phyloP scores from a whole-genome alignment of 2,113 vertebrate species.

The Epinephelus cyanopodus region DNA sequence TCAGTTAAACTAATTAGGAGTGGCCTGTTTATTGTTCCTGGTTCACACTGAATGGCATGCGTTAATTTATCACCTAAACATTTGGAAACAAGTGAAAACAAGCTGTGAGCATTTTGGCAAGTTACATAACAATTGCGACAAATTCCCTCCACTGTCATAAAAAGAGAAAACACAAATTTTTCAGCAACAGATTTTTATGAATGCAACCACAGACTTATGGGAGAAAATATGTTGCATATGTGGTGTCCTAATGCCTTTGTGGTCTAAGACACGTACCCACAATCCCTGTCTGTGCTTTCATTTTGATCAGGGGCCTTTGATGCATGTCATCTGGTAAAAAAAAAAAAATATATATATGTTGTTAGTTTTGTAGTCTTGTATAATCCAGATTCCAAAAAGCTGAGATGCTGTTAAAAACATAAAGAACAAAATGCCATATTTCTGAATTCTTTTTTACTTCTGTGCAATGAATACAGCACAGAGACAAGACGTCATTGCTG shows the following conservation, averaged over 20 bases:
- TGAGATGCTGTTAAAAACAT: too few relatives aligned
- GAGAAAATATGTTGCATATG: neutral
- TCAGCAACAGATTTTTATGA: slow-evolving; percentile 23
- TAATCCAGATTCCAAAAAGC: neutral
- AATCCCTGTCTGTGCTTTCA: neutral
- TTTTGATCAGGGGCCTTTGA: neutral
- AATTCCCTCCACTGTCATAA: slow-evolving; percentile 23
- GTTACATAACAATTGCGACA: slow-evolving; percentile 32
- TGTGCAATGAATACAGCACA: too few relatives aligned
- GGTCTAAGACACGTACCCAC: neutral
- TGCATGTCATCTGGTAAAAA: neutral
- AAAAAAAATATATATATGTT: too few relatives aligned
- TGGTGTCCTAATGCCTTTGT: neutral
- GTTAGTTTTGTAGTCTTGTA: slow-evolving; percentile 13
- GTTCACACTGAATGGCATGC: slow-evolving; percentile 23
- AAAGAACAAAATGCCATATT: too few relatives aligned
- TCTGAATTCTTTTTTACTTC: too few relatives aligned
- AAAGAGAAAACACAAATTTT: slow-evolving; percentile 29
- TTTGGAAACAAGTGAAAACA: slow-evolving; percentile 38
- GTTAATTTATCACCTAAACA: slow-evolving; percentile 34
- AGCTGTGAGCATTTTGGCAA: slow-evolving; percentile 43
- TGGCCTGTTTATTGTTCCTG: slow-evolving; percentile 16
- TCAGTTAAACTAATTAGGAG: slow-evolving; percentile 45
- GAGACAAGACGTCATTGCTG: too few relatives aligned
- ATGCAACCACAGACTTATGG: neutral